A percentile compares a stretch with the other conserved stretches of the same genome.
Evolutionary conservation across 1,140 invertebrate species (phyloP).

Genomic region (Drosophila parabipectinata): DNA sequence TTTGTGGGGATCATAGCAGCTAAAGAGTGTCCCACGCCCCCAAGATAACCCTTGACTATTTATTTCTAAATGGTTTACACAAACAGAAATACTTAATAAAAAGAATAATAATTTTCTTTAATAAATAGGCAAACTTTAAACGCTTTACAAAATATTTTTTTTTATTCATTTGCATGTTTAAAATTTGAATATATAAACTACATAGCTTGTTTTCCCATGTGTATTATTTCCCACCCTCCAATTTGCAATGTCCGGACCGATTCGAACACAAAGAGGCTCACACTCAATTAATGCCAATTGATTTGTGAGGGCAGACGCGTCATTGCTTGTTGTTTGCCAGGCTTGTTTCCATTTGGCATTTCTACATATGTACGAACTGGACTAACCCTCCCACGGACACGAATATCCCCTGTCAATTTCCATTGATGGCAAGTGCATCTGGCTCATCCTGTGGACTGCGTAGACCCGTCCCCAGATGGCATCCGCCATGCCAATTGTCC

Average conservation of each 20-base stretch:
- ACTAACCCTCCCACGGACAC: neutral
- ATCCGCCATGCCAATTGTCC: conserved; percentile 32
- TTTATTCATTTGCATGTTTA: too few species aligned
- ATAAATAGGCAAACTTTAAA: too few species aligned
- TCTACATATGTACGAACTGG: neutral
- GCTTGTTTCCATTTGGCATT: conserved; percentile 37
- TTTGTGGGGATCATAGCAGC: conserved; percentile 3
- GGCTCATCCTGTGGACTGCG: conserved; percentile 14
- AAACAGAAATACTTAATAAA: neutral
- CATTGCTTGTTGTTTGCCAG: conserved; percentile 43
- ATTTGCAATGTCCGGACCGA: conserved; percentile 11
- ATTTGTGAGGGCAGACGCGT: conserved; percentile 56
- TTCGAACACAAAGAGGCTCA: conserved; percentile 12
- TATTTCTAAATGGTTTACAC: neutral
- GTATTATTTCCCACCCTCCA: neutral
- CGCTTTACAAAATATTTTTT: too few species aligned
- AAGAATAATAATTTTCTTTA: neutral
- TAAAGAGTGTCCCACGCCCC: conserved; percentile 26
- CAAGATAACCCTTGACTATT: conserved; percentile 3
- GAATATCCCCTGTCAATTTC: conserved; percentile 8
- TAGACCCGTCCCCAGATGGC: neutral
- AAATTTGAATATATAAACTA: neutral
- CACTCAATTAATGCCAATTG: conserved; percentile 72
- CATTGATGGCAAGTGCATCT: conserved; percentile 18
- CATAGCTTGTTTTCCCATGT: neutral